Evolutionary conservation across 2,113 vertebrate genomes (phyloP).

Genomic region (Thalassoma bifasciatum): DNA sequence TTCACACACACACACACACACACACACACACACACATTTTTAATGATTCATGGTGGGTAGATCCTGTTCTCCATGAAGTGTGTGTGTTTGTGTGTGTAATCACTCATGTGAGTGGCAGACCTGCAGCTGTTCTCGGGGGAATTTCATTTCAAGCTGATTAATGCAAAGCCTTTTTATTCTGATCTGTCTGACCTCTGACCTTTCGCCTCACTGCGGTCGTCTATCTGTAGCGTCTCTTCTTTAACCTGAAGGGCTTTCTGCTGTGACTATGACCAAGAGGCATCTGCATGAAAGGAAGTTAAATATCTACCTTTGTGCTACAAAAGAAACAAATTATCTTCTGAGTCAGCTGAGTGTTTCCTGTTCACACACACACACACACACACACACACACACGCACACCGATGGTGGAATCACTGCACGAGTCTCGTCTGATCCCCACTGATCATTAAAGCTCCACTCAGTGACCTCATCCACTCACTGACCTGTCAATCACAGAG

Average conservation of each 20-base stretch:
- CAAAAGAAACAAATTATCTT: neutral
- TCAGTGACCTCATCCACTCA: slow-evolving; percentile 36
- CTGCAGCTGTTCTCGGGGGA: neutral
- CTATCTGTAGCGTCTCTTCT: neutral
- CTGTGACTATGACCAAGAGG: neutral
- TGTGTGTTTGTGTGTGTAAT: slow-evolving; percentile 5
- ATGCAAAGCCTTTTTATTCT: neutral
- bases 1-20: neutral
- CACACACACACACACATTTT: slow-evolving; percentile 30
- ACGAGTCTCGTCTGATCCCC: slow-evolving; percentile 40
- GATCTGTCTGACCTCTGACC: neutral
- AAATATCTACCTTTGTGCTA: neutral
- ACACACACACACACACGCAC: too few relatives aligned
- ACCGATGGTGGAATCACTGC: neutral
- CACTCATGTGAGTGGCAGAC: slow-evolving; percentile 25
- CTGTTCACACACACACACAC: neutral
- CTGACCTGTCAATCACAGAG: slow-evolving; percentile 47
- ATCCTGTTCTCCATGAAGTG: slow-evolving; percentile 21
- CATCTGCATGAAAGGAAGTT: neutral
- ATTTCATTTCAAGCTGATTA: neutral
- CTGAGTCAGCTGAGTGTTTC: neutral
- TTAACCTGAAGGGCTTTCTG: neutral
- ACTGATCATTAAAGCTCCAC: slow-evolving; percentile 58
- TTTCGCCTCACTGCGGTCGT: neutral
- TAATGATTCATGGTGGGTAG: slow-evolving; percentile 40